Base-by-base conservation (phyloP, 2,797 vertebrate genomes). In the Thripadectes ignobilis region DNA sequence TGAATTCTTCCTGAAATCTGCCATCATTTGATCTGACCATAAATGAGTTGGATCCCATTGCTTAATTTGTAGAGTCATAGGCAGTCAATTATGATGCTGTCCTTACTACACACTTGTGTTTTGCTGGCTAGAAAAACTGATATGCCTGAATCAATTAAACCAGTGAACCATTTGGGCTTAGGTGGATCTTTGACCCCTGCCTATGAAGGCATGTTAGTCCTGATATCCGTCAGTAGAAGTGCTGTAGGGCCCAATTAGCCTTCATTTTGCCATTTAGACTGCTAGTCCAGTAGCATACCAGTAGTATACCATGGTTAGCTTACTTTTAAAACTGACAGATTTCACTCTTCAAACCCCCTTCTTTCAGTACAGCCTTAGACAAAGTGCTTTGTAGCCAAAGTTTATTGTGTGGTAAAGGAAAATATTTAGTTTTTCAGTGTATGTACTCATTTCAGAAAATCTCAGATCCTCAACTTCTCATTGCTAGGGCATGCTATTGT, bases 101-200 rank as follows among this genome's bases (percentile, higher is more conserved):
- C n/a, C 36, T 54, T 89, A 74, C 27, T 2, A 1, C 45, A 82
- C 63, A 21, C 34, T 82, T 71, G 45, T 57, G n/a, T 72, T 85
- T 77, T 88, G 29, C 72, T 95, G 68, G 57, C 45, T 88, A 61
- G 51, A 51, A 77, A 74, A 92, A 41, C 38, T 54, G 46, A 30
- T 77, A 32, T 43, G 57, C 34, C 41, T 85, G 52, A 92, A 85
- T 49, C 85, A 93, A 94, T 96, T 92, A 96, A 91, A 85, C 54
- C 55, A 68, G 69, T 75, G 81, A 78, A 87, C 59, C 54, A 46
- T 93, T 77, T 93, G 65, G 78, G 39, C 22, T 92, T 61, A 81
- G 38, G 72, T 2, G 1, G 65, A 66, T 92, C 69, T 96, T 94
- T 96, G 91, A 95, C 88, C 82, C 91, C 82, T 2, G 11, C 39